These are phyloP conservation scores for Porphyrio hochstetteri DNA, from an alignment of 2,113 vertebrate species.

Conservation along the genomic window DNA sequence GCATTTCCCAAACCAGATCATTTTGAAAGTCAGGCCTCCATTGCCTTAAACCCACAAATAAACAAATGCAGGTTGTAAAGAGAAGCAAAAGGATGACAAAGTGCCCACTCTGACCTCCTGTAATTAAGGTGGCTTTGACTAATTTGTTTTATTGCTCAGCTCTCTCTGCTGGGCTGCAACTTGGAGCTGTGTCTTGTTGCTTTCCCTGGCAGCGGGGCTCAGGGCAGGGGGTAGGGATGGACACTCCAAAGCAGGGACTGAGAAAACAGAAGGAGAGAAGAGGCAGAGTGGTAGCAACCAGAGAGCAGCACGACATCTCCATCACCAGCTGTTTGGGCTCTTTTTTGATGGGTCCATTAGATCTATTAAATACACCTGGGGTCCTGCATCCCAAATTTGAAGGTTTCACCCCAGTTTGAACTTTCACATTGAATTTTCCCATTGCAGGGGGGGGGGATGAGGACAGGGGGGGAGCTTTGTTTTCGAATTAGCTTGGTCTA, in stretches of 20 bases:
- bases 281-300: background rate
- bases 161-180: background rate
- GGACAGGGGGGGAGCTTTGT: background rate
- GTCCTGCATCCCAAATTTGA: background rate
- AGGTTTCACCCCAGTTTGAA: background rate
- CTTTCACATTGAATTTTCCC: rapidly evolving
- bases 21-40: background rate
- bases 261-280: background rate
- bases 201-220: background rate
- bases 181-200: background rate
- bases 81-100: background rate
- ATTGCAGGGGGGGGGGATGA: rapidly evolving
- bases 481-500: rapidly evolving
- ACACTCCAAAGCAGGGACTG: background rate
- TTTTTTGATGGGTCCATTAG: background rate
- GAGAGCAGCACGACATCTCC: background rate
- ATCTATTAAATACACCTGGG: background rate
- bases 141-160: background rate
- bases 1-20: background rate
- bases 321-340: background rate
- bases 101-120: rapidly evolving
- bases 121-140: background rate
- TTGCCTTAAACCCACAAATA: background rate
- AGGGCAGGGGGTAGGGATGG: background rate
- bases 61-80: background rate